Evolutionary conservation across 2,888 invertebrate genomes (phyloP).

Genomic region (Steinernema scapterisci): DNA sequence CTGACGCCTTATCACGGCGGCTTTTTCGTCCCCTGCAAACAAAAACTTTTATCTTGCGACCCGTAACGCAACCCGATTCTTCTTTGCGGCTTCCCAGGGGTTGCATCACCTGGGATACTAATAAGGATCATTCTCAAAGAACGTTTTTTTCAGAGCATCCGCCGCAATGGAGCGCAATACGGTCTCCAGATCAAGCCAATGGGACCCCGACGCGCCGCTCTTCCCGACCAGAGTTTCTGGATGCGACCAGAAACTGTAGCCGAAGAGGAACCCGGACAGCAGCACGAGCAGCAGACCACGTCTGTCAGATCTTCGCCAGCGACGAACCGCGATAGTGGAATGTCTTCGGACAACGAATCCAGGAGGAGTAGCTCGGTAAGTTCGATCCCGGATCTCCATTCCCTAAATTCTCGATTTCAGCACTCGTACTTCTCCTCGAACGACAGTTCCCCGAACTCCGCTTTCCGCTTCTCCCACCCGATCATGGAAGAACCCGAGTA

Average conservation of each 20-base stretch:
- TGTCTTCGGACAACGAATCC: neutral
- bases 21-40: too few species aligned
- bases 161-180: constrained; percentile 59
- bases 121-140: too few species aligned
- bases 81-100: too few species aligned
- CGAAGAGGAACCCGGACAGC: constrained; percentile 11
- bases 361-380: constrained; percentile 16
- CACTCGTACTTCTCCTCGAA: constrained; percentile 17
- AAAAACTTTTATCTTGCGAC: too few species aligned
- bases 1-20: too few species aligned
- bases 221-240: constrained; percentile 45
- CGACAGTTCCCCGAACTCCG: neutral
- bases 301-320: neutral
- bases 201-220: constrained; percentile 53
- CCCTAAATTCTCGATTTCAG: neutral
- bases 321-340: neutral
- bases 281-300: neutral
- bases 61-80: too few species aligned
- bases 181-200: constrained; percentile 56
- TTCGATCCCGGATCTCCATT: neutral
- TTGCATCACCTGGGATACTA: too few species aligned
- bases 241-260: constrained; percentile 22
- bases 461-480: constrained; percentile 25
- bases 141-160: constrained; percentile 52
- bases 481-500: constrained; percentile 36